phyloP scores from a whole-genome alignment of 2,888 invertebrate species.

The Octodonta nipae region DNA sequence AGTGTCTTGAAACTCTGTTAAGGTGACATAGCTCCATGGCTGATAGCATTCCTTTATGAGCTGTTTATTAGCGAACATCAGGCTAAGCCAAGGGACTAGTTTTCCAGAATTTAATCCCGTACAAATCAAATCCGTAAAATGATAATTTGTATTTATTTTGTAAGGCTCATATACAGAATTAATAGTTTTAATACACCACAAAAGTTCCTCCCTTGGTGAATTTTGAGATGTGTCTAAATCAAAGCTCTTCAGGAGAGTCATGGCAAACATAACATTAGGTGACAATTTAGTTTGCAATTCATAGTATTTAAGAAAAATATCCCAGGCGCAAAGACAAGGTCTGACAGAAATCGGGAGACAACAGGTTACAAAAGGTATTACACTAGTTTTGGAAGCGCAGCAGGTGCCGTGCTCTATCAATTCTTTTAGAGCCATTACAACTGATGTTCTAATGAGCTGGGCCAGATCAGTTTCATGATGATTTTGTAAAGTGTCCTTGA shows the following conservation, averaged over 20 bases:
- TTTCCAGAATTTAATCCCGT: constrained; percentile 87
- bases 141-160: constrained; percentile 88
- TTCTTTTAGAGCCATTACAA: constrained; percentile 80
- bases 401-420: constrained; percentile 78
- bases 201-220: constrained; percentile 71
- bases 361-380: constrained; percentile 78
- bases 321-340: constrained; percentile 81
- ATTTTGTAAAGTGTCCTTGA: no score
- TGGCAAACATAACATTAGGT: constrained; percentile 88
- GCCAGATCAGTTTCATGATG: constrained; percentile 74
- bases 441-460: constrained; percentile 77
- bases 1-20: no score
- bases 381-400: constrained; percentile 47
- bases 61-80: constrained; percentile 77
- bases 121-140: constrained; percentile 96
- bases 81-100: constrained; percentile 84
- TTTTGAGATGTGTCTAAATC: constrained; percentile 86
- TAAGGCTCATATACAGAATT: constrained; percentile 81
- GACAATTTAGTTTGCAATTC: constrained; percentile 86
- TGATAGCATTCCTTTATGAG: constrained; percentile 68
- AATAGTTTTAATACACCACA: constrained; percentile 85
- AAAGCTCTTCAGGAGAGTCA: constrained; percentile 91
- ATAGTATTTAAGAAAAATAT: constrained; percentile 84
- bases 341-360: constrained; percentile 55
- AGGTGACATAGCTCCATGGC: constrained; percentile 87